Percentiles rank a stretch among this genome's conserved stretches.
phyloP scores from a whole-genome alignment of 2,797 vertebrate species.

The Cyprinodon diabolis region DNA sequence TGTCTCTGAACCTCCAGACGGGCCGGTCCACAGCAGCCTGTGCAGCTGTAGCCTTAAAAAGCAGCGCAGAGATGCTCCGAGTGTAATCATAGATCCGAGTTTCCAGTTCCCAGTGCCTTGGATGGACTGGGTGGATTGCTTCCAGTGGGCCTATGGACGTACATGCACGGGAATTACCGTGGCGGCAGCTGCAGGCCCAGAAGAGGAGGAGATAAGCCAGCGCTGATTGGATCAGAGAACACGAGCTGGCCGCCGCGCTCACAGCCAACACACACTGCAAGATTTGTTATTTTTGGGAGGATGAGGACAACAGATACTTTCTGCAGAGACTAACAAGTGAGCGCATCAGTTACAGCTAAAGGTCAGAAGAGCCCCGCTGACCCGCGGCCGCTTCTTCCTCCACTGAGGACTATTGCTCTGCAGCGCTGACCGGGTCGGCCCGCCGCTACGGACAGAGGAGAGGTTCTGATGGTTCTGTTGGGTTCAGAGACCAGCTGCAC shows the following conservation, averaged over 20 bases:
- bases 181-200: conserved; percentile 77
- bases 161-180: conserved; percentile 68
- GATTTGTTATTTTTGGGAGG: conserved; percentile 58
- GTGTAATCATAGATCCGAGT: conserved; percentile 67
- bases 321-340: conserved; percentile 47
- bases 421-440: too few species aligned
- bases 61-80: conserved; percentile 33
- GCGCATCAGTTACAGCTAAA: conserved; percentile 55
- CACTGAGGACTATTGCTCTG: not conserved
- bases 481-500: too few species aligned
- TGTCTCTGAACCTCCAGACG: not conserved
- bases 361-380: conserved; percentile 35
- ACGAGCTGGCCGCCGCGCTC: conserved; percentile 66
- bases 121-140: conserved; percentile 60
- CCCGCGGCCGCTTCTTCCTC: conserved; percentile 6
- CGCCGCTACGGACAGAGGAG: too few species aligned
- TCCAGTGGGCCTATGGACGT: conserved; percentile 63
- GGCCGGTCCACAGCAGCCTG: conserved; percentile 24
- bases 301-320: conserved; percentile 46
- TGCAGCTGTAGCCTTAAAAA: conserved; percentile 49
- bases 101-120: conserved; percentile 57
- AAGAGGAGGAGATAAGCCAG: conserved; percentile 76
- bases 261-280: conserved; percentile 37
- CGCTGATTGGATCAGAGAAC: conserved; percentile 78
- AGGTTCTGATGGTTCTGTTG: too few species aligned